Evolutionary conservation across 1,140 invertebrate species (phyloP).

Genomic region (Periplaneta americana): DNA sequence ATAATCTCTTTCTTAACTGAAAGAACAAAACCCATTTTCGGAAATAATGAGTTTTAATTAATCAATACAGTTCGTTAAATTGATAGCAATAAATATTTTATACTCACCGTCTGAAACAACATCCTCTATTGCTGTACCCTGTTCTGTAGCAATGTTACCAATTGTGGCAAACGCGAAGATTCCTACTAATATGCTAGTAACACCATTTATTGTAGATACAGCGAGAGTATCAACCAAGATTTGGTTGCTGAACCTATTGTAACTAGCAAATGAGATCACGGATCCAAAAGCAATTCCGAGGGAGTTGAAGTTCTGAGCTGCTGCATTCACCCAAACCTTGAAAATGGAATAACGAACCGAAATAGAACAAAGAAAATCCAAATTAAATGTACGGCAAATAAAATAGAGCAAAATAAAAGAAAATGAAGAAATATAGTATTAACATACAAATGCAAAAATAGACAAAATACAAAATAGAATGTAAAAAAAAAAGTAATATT

Average conservation of each 20-base stretch:
- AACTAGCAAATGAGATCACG: constrained; percentile 92
- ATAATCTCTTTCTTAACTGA: no score
- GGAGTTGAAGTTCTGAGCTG: constrained; percentile 90
- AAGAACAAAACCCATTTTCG: no score
- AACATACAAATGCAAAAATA: background rate
- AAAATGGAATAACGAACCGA: constrained; percentile 16
- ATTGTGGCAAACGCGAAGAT: constrained; percentile 85
- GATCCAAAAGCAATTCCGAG: constrained; percentile 88
- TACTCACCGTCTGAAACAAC: constrained; percentile 78
- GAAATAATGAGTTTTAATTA: no score
- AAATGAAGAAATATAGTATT: background rate
- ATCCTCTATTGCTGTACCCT: constrained; percentile 66
- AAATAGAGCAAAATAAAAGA: no score
- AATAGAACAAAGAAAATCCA: background rate
- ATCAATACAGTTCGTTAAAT: no score
- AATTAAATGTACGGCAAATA: background rate
- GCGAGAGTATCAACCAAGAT: constrained; percentile 79
- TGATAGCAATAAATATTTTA: no score
- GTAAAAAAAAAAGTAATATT: background rate
- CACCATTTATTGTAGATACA: constrained; percentile 73
- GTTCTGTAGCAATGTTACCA: constrained; percentile 78
- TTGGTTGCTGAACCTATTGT: constrained; percentile 89
- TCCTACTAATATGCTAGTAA: constrained; percentile 78
- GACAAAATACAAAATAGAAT: background rate
- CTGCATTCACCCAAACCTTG: constrained; percentile 85